A percentile compares a stretch with the other conserved stretches of the same genome.
Conservation (phyloP, 2,797 vertebrate genomes). For the Eurystomus glaucurus region DNA sequence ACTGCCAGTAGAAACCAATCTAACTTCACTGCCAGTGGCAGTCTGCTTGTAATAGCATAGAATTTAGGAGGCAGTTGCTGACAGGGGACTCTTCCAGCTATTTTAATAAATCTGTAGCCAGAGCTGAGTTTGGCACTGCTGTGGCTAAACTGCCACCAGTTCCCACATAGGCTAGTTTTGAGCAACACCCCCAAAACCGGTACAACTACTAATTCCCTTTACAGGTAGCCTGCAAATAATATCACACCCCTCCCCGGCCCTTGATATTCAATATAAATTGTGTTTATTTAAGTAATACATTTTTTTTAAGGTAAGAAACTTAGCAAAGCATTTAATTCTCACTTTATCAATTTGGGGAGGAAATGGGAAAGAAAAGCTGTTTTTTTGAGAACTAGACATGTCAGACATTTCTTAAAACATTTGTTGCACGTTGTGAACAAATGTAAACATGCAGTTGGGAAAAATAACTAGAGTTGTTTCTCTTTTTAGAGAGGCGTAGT, state of each 20-base stretch:
- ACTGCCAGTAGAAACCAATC: background rate
- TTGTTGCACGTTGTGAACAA: background rate
- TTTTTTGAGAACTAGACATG: background rate
- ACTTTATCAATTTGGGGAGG: background rate
- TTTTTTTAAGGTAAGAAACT: background rate
- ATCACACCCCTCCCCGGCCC: background rate
- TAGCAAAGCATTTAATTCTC: background rate
- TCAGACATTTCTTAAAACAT: background rate
- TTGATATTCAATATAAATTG: background rate
- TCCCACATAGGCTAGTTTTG: background rate
- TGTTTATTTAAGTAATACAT: background rate
- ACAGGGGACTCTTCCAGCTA: background rate
- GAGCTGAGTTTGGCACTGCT: background rate
- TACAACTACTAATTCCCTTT: background rate
- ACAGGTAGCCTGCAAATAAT: background rate
- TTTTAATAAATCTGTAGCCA: background rate
- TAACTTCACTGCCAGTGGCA: background rate
- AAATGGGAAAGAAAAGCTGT: background rate
- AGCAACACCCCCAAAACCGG: background rate
- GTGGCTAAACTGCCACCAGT: background rate
- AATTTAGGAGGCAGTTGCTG: background rate
- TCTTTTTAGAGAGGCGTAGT: background rate
- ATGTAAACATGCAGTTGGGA: background rate
- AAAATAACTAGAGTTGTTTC: background rate
- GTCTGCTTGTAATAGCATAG: background rate